Evolutionary conservation across 2,888 invertebrate genomes (phyloP), one percentile per base, ranked within the genome.

Genomic region (Eulithis prunata): DNA sequence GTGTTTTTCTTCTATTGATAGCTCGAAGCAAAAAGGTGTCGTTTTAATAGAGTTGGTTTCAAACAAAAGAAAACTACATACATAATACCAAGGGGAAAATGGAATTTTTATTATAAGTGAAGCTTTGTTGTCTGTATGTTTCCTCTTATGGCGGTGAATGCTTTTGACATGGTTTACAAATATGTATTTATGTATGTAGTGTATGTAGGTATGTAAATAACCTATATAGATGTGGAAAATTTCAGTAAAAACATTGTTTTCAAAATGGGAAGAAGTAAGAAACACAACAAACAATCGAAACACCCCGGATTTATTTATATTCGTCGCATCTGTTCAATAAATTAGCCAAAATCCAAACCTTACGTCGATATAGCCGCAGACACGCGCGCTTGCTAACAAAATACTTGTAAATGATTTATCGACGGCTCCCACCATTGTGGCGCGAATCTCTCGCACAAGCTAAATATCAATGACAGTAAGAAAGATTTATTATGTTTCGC

Each of bases 381-480:
- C 74, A 77, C 76, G 77, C 77, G 75, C 76, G 77, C 78, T 80
- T 78, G 77, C 81, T 83, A 85, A 60, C 67, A 64, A 79, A 87
- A 85, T 85, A 84, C 84, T 86, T 82, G 77, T 83, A 82, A 84
- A 87, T 89, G 88, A 89, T 90, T 88, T 89, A 89, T 89, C 72
- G 88, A 81, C 79, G 77, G 78, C 78, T 76, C 77, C 81, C 77
- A 68, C 71, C 68, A 69, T 75, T 76, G 75, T 74, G 83, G 80
- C 81, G 82, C 74, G 76, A 78, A 83, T 85, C 84, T 83, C 84
- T 80, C 81, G 83, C 83, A 80, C 82, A 80, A 83, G 90, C 87
- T 90, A 89, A 90, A 88, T 89, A 89, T 87, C 89, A 90, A 89
- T 87, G 91, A 88, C 90, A 90, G 87, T 86, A 83, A 86, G 86